phyloP scores from a whole-genome alignment of 2,888 invertebrate species.

The Eulithis testata region DNA sequence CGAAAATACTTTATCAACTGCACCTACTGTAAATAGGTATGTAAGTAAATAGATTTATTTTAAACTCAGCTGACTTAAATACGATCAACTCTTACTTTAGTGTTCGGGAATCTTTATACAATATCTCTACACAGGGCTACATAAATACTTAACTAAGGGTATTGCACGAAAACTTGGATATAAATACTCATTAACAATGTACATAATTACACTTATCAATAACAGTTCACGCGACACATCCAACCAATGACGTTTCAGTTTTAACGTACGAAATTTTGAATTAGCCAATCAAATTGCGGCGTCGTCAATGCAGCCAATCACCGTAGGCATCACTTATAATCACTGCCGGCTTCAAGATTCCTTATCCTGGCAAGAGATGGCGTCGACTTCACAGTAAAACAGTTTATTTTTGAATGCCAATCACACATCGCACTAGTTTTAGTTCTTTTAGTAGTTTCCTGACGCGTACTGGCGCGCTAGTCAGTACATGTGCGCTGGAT shows the following conservation, averaged over 20 bases:
- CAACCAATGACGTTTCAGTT: background rate
- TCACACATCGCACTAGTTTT: background rate
- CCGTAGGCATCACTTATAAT: constrained; percentile 4
- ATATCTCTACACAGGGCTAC: constrained; percentile 69
- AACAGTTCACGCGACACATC: constrained; percentile 37
- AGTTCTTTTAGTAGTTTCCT: background rate
- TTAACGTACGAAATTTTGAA: constrained; percentile 13
- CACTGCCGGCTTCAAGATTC: constrained; percentile 4
- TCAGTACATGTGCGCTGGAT: constrained; percentile 46
- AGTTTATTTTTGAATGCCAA: constrained; percentile 5
- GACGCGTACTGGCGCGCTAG: constrained; percentile 13
- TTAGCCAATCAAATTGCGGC: constrained; percentile 22
- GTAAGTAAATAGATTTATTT: background rate
- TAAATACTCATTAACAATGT: constrained; percentile 71
- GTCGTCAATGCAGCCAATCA: background rate
- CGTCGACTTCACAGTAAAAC: background rate
- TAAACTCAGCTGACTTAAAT: constrained; percentile 25
- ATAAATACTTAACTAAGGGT: constrained; percentile 82
- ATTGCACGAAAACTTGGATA: constrained; percentile 78
- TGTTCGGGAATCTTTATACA: constrained; percentile 69
- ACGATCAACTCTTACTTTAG: constrained; percentile 26
- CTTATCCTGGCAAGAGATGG: constrained; percentile 8
- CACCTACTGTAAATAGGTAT: background rate
- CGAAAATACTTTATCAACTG: too few species aligned
- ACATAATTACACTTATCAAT: constrained; percentile 76